Percentiles rank a stretch among this genome's conserved stretches.
These are phyloP conservation scores for Acrobasis repandana DNA, from an alignment of 2,888 invertebrate species.

Conservation along the genomic window DNA sequence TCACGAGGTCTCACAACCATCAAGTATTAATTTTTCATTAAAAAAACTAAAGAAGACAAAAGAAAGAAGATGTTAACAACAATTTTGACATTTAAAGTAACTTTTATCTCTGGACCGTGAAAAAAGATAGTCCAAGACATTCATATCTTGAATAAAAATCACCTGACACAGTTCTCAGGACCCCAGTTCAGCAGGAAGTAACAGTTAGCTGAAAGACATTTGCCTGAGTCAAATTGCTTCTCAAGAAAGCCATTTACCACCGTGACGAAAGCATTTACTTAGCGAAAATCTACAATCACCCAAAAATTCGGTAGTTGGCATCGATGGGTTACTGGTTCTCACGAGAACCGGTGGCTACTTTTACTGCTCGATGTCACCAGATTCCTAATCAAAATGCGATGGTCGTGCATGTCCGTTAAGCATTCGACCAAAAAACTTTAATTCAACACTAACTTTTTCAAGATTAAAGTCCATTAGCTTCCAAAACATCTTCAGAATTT, in stretches of 20 bases:
- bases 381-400: slow-evolving; percentile 68
- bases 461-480: not conserved
- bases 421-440: slow-evolving; percentile 69
- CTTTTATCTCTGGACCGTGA: not conserved
- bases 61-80: no score
- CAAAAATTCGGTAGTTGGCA: slow-evolving; percentile 56
- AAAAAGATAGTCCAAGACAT: not conserved
- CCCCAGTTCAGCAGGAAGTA: slow-evolving; percentile 48
- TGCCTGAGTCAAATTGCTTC: slow-evolving; percentile 59
- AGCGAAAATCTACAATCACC: slow-evolving; percentile 74
- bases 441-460: slow-evolving; percentile 47
- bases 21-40: no score
- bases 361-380: slow-evolving; percentile 66
- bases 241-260: slow-evolving; percentile 67
- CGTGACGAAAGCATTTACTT: slow-evolving; percentile 76
- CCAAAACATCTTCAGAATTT: slow-evolving; percentile 2
- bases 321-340: slow-evolving; percentile 75
- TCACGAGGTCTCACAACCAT: no score
- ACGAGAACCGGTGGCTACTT: slow-evolving; percentile 78
- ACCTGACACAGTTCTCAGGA: slow-evolving; percentile 71
- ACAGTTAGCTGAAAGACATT: slow-evolving; percentile 52
- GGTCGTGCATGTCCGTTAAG: slow-evolving; percentile 78
- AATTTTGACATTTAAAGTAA: no score
- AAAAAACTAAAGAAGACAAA: no score
- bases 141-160: slow-evolving; percentile 38